phyloP scores from a whole-genome alignment of 2,797 vertebrate species.

The Garrulus glandarius region DNA sequence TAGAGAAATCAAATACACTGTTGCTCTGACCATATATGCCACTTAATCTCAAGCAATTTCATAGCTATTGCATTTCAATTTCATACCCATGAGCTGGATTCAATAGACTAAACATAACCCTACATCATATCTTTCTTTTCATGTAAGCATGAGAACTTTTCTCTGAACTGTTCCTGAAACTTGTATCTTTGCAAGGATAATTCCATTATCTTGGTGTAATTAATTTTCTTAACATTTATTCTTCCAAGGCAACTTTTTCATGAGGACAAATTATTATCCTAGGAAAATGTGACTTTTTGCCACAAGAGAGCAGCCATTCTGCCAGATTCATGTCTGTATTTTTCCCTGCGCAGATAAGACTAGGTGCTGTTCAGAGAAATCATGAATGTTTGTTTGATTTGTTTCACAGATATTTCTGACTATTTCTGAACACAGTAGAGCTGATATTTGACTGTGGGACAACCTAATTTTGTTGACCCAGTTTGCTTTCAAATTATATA shows the following conservation, averaged over 20 bases:
- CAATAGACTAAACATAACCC: neutral
- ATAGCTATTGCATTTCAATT: constrained; percentile 44
- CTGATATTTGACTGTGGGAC: neutral
- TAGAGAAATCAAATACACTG: neutral
- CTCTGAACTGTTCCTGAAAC: neutral
- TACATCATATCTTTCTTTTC: neutral
- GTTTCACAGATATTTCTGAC: neutral
- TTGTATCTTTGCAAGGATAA: neutral
- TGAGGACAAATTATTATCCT: neutral
- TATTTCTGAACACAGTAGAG: neutral
- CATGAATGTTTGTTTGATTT: neutral
- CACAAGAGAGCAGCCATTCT: neutral
- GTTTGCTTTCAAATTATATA: neutral
- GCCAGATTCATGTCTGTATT: neutral
- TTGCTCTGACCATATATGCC: neutral
- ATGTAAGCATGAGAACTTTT: neutral
- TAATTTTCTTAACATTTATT: neutral
- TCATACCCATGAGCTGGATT: constrained; percentile 16
- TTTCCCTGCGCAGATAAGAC: neutral
- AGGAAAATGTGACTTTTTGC: neutral
- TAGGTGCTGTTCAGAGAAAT: neutral
- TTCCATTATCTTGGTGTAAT: neutral
- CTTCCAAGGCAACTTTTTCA: neutral
- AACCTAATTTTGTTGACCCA: neutral
- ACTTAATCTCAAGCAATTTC: constrained; percentile 31